Evolutionary conservation across 2,113 vertebrate species (phyloP), one percentile per base, ranked within the genome.

Genomic region (Sisor rabdophorus): DNA sequence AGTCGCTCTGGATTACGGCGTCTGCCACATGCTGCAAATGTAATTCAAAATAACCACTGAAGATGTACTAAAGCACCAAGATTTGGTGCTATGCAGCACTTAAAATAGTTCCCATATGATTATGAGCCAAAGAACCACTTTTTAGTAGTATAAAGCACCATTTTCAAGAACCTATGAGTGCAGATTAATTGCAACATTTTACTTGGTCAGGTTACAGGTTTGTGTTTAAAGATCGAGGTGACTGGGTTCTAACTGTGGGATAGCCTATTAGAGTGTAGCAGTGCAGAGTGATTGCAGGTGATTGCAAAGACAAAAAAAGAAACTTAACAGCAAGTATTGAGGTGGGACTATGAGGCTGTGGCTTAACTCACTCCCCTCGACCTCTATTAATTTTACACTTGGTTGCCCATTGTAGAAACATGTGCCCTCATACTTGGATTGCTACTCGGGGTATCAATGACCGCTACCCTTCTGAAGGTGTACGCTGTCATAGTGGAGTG

Each of bases 331-430:
- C 70, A 74, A 68, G 82, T 75, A 67, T 74, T 20, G 71, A 79
- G 65, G 75, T 73, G 52, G 78, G 79, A 74, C 74, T 72, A 12
- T 30, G 17, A 52, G 64, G 83, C 82, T 71, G 69, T 32, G 58
- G 72, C 50, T 69, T 73, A 68, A 68, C 59, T 53, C 59, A 47
- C 73, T 73, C 76, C 67, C 58, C 61, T 79, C 50, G 44, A 70
- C 58, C 67, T 78, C 80, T 75, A 68, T 79, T 84, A 73, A 86
- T 84, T 85, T 85, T 82, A 86, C 85, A 85, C 80, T 80, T 77
- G 72, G 65, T 76, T 75, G 77, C 60, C 22, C 55, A 28, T 67
- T 60, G 70, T 81, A 52, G 69, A 59, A 68, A 81, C 74, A 73
- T 73, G 76, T 71, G 76, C 54, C 65, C 47, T 82, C 72, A 84